phyloP scores from a whole-genome alignment of 2,888 invertebrate species.

The Acrocyrtus sp. region DNA sequence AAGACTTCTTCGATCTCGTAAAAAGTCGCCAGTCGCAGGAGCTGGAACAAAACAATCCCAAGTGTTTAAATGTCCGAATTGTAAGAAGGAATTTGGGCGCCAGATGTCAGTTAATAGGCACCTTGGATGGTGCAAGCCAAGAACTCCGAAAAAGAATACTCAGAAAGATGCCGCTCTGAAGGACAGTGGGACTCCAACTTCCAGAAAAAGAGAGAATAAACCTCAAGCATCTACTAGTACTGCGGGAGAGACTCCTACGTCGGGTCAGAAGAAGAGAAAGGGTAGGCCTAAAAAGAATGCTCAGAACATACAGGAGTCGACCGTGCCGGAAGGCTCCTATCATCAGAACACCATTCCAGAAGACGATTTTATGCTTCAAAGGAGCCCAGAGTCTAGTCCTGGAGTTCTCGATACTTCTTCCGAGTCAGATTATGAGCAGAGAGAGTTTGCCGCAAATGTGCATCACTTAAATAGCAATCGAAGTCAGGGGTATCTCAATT shows the following conservation, averaged over 20 bases:
- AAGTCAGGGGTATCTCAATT: conserved; percentile 1
- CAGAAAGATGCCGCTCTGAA: background rate
- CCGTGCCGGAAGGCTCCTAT: background rate
- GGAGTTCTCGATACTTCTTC: conserved; percentile 30
- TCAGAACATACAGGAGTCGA: background rate
- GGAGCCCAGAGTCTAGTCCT: conserved; percentile 31
- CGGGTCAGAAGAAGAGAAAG: background rate
- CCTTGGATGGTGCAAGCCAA: conserved; percentile 49
- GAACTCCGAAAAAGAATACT: conserved; percentile 8
- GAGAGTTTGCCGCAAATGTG: conserved; percentile 30
- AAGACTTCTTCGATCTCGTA: conserved; percentile 27
- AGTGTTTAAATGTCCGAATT: conserved; percentile 47
- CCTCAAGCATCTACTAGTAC: background rate
- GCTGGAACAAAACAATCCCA: conserved; percentile 3
- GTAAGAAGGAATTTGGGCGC: conserved; percentile 50
- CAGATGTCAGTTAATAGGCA: conserved; percentile 44
- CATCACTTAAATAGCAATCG: conserved; percentile 19
- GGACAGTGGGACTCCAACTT: background rate
- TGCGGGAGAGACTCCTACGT: background rate
- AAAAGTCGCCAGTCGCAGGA: conserved; percentile 27
- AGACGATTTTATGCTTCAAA: conserved; percentile 11
- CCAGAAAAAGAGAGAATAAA: conserved; percentile 30
- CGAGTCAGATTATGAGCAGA: conserved; percentile 38
- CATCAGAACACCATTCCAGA: background rate
- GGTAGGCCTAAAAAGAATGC: background rate